A percentile compares a stretch with the other conserved stretches of the same genome.
These are phyloP conservation scores for Phymanthus crucifer DNA, from an alignment of 92 coral and sea anemone genomes.

Conservation along the genomic window DNA sequence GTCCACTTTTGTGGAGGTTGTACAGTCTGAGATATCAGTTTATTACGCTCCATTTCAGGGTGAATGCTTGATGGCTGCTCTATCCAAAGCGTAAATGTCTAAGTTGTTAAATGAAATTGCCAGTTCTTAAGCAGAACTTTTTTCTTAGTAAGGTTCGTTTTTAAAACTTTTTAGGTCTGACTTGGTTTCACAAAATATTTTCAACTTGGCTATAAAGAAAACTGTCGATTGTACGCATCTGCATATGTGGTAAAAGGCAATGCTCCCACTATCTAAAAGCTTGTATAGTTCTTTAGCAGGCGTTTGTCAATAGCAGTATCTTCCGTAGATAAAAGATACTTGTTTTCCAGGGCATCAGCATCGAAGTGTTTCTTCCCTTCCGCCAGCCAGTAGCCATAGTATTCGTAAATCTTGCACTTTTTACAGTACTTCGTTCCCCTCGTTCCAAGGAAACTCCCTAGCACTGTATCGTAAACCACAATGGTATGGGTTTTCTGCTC, in stretches of 20 bases:
- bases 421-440: not conserved
- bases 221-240: slow-evolving; percentile 47
- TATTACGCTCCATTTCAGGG: too few species aligned
- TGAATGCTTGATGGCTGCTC: too few species aligned
- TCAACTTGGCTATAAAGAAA: too few species aligned
- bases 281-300: slow-evolving; percentile 30
- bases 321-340: slow-evolving; percentile 19
- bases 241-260: slow-evolving; percentile 57
- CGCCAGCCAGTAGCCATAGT: slow-evolving; percentile 19
- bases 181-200: too few species aligned
- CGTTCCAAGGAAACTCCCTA: not conserved
- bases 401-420: slow-evolving; percentile 5
- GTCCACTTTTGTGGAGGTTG: too few species aligned
- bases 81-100: too few species aligned
- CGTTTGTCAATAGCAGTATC: slow-evolving; percentile 27
- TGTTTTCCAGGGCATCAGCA: not conserved
- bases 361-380: slow-evolving; percentile 14
- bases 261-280: slow-evolving; percentile 55
- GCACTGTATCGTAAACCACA: not conserved
- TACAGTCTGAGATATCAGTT: too few species aligned
- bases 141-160: too few species aligned
- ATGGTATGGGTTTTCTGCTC: not conserved
- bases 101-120: too few species aligned
- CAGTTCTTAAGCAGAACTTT: too few species aligned
- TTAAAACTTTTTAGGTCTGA: too few species aligned